A percentile compares a stretch with the other conserved stretches of the same genome.
Conservation (phyloP, 2,797 vertebrate species). For the Brachymystax lenok region DNA sequence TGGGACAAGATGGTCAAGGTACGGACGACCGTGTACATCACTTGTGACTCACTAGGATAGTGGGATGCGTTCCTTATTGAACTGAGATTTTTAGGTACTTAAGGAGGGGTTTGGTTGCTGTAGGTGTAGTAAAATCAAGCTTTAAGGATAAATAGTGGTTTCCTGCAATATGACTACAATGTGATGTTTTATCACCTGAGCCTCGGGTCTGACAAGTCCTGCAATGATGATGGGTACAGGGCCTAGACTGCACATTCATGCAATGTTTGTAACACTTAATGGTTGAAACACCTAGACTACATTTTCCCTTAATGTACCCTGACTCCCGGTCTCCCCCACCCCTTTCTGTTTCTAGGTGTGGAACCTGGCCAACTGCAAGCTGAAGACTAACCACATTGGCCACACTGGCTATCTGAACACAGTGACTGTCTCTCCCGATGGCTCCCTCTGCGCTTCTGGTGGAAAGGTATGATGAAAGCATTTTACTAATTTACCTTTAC, state of each 20-base stretch:
- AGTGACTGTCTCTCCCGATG: slow-evolving; percentile 93
- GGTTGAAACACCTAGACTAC: background rate
- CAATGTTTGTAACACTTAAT: no score
- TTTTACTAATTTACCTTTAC: background rate
- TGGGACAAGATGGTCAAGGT: slow-evolving; percentile 98
- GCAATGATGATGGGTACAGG: slow-evolving; percentile 53
- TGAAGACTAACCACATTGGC: slow-evolving; percentile 98
- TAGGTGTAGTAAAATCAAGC: background rate
- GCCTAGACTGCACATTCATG: background rate
- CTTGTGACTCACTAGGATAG: background rate
- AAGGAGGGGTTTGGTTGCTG: background rate
- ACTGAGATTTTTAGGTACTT: background rate
- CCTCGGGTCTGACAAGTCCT: slow-evolving; percentile 46
- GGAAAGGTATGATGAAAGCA: slow-evolving; percentile 81
- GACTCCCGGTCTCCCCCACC: background rate
- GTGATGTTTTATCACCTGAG: slow-evolving; percentile 48
- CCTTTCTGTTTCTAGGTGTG: slow-evolving; percentile 77
- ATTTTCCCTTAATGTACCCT: background rate
- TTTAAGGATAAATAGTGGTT: background rate
- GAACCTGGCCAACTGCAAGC: slow-evolving; percentile 97
- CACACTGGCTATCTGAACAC: slow-evolving; percentile 97
- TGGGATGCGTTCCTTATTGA: no score
- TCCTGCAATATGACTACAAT: slow-evolving; percentile 49
- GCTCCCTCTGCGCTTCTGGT: slow-evolving; percentile 94
- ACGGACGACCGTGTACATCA: background rate